Conservation (phyloP, 2,113 vertebrate genomes). For the Connochaetes taurinus region DNA sequence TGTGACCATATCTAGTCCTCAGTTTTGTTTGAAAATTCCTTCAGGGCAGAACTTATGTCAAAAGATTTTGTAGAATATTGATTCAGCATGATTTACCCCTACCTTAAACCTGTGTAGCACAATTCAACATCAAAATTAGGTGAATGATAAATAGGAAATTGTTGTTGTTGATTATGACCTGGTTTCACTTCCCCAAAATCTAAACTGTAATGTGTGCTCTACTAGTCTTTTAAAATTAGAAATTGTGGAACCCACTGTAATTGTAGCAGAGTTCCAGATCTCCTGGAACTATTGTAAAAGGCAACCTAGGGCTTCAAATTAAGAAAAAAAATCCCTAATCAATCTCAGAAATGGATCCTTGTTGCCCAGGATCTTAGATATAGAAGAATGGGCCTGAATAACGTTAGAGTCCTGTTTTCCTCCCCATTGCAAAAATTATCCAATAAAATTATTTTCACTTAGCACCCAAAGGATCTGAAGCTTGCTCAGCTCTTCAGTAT, state of each 20-base stretch:
- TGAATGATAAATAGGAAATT: background rate
- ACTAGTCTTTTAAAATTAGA: background rate
- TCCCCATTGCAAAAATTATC: background rate
- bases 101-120: background rate
- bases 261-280: background rate
- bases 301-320: background rate
- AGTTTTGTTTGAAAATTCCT: background rate
- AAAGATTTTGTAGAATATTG: background rate
- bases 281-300: constrained; percentile 23
- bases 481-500: background rate
- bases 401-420: background rate
- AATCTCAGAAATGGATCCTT: background rate
- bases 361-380: background rate
- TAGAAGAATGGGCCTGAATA: background rate
- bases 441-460: background rate
- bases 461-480: background rate
- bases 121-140: background rate
- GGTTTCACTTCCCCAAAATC: background rate
- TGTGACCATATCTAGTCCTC: background rate
- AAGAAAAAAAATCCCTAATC: background rate
- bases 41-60: background rate
- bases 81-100: background rate
- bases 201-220: background rate
- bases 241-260: background rate
- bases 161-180: background rate